Conservation (phyloP, 2,113 vertebrate genomes). For the Echinops telfairi region DNA sequence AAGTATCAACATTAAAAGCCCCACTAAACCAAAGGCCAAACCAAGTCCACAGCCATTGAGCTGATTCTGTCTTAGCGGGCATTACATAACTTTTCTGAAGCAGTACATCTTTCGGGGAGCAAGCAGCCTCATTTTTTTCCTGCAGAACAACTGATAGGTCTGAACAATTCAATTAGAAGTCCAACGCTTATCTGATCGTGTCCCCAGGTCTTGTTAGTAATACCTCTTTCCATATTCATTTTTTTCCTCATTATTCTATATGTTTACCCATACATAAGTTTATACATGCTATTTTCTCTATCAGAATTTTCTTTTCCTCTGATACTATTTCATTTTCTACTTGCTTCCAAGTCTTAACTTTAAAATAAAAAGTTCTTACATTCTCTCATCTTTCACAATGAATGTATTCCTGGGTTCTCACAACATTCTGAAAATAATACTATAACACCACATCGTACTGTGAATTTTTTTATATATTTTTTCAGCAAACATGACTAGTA, state of each 20-base stretch:
- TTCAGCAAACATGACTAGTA: neutral
- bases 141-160: too few relatives aligned
- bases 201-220: too few relatives aligned
- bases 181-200: too few relatives aligned
- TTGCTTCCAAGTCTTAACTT: neutral
- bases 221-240: too few relatives aligned
- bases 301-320: neutral
- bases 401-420: neutral
- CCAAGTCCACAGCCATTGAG: too few relatives aligned
- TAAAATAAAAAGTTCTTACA: constrained; percentile 10
- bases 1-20: too few relatives aligned
- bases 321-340: neutral
- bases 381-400: constrained; percentile 1
- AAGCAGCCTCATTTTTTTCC: too few relatives aligned
- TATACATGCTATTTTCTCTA: constrained; percentile 2
- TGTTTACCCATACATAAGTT: neutral
- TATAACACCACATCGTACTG: neutral
- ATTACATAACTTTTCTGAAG: too few relatives aligned
- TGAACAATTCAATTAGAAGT: too few relatives aligned
- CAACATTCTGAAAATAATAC: neutral
- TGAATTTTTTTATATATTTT: neutral
- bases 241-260: neutral
- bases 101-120: too few relatives aligned
- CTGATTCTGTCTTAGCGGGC: too few relatives aligned
- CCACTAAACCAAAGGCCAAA: too few relatives aligned